Base-by-base conservation (phyloP, 2,888 invertebrate genomes). In the Lasioglossum oenotherae region DNA sequence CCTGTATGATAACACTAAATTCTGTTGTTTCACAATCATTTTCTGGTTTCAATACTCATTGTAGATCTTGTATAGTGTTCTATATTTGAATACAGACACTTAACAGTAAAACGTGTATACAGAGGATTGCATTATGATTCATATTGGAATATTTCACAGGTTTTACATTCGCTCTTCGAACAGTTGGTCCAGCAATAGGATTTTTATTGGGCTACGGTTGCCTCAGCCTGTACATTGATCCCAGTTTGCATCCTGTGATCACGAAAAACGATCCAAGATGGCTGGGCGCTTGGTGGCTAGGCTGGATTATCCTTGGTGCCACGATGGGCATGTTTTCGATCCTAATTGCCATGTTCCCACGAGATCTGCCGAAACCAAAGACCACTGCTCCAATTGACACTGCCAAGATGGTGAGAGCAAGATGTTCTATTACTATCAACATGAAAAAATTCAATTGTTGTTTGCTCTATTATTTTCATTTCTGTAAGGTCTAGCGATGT, bases 231-330 rank as follows among this genome's bases (percentile, higher is more conserved):
- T 97, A 96, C 91, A 96, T 97, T 80, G 96, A 96, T 92, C 96
- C 97, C 0, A 95, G 94, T 1, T 95, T 96, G 74, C 96, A 96
- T 14, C 97, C 97, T 0, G 93, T 97, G 14, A 97, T 97, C 53
- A 96, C 95, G 73, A 95, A 95, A 73, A 95, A 96, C 81, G 96
- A 97, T 93, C 97, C 97, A 3, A 95, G 97, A 88, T 97, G 97
- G 97, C 94, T 97, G 67, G 97, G 97, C 35, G 97, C 97, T 16
- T 97, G 97, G 97, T 97, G 97, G 97, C 95, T 97, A n/a, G 97
- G 97, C 23, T 96, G 96, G 96, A 95, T 96, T 41, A 95, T 96
- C 53, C 94, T 96, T 38, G 96, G 96, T 19, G 89, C 93, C 0
- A 93, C 96, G 0, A 97, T 97, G 96, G 94, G 96, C 31, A 88